Base-by-base conservation (phyloP, 2,113 vertebrate species). In the Corythornis madagascariensis region DNA sequence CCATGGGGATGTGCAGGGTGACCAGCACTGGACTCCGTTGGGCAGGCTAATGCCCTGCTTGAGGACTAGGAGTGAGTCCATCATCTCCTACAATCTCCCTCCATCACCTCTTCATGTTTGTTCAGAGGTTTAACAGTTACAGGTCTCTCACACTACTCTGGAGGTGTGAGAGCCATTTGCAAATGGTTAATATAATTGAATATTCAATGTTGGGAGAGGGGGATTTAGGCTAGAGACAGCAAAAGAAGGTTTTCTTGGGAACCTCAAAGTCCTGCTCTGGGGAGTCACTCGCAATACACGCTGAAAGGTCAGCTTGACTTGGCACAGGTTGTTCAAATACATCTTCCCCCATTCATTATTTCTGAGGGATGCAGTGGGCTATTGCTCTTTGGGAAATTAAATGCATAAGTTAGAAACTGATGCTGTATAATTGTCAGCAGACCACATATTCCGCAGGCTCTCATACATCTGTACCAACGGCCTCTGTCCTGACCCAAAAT, bases 1-100 rank as follows among this genome's bases (percentile, higher is more conserved):
- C 11, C 2, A 1, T 6, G 12, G 59, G 57, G 16, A 25, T 1
- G 4, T 1, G 2, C 22, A 26, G 24, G 45, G 16, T 2, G 0
- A 57, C 21, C 12, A 9, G 60, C 15, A 20, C 40, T 77, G 57
- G 29, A 31, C 31, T 56, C 29, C 33, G 50, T 4, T 15, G 40
- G 57, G 73, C 59, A 35, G 40, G 45, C 16, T 74, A 31, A 12
- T 2, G 2, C 7, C 52, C 40, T n/a, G 55, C 43, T 33, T 4
- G 16, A 40, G 57, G 50, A 0, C 67, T 24, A 20, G 31, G 29
- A 64, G 29, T 11, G 3, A 65, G 5, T 9, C 45, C 52, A 10
- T 21, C n/a, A 4, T 61, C 57, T 63, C 28, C 26, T 7, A 2
- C 47, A 3, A 16, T 31, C n/a, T 57, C 45, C 33, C 28, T 47